Percentiles rank a stretch among this genome's conserved stretches.
phyloP scores from a whole-genome alignment of 2,797 vertebrate species.

The Rhabdophis nuchalis region DNA sequence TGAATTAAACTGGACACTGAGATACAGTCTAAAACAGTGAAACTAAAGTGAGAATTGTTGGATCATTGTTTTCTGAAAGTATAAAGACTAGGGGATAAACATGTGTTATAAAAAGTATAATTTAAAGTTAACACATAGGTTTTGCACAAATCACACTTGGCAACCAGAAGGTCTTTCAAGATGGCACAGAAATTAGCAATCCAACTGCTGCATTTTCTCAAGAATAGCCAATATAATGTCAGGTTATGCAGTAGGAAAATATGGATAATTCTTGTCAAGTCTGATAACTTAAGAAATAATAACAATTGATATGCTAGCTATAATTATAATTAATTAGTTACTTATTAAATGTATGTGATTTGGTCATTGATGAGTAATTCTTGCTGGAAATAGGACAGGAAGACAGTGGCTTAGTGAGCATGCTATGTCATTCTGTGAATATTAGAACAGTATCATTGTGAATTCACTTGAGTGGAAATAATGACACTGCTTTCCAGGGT shows the following conservation, averaged over 20 bases:
- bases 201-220: neutral
- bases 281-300: neutral
- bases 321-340: neutral
- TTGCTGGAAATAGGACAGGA: neutral
- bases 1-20: neutral
- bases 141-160: neutral
- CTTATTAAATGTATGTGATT: neutral
- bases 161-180: neutral
- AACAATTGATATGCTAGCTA: neutral
- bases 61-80: neutral
- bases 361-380: neutral
- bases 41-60: neutral
- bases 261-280: neutral
- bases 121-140: neutral
- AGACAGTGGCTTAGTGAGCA: neutral
- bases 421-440: neutral
- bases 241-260: neutral
- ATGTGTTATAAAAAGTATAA: neutral
- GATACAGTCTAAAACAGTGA: neutral
- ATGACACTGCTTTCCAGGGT: neutral
- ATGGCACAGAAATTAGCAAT: neutral
- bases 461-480: neutral
- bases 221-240: neutral
- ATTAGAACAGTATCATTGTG: neutral
- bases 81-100: neutral